Evolutionary conservation across 92 coral and sea anemone genomes (phyloP), one percentile per base, ranked within the genome.

Genomic region (Plumapathes pennacea): DNA sequence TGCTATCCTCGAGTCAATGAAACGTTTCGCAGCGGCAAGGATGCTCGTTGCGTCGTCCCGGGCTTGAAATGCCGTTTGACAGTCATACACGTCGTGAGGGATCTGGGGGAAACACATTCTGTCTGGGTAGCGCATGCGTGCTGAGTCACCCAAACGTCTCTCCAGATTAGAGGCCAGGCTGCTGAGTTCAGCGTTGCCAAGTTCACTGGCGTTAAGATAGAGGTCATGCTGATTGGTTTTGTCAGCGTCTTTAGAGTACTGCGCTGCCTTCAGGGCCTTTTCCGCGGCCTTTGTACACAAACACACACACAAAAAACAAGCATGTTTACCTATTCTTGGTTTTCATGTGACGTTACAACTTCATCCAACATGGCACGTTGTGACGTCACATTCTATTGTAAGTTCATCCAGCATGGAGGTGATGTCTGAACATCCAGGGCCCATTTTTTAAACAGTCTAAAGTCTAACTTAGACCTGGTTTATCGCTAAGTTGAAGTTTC

Each of bases 91-190:
- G 17, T 80, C 88, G 49, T 80, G 73, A 10, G 92, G 92, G 12
- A 85, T 80, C 21, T 5, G 58, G 47, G 84, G 94, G 46, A 20
- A 85, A 20, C 42, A 10, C 36, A 68, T 11, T 9, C 72, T 31
- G 66, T 74, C 88, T 1, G 94, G 94, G 66, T 85, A 85, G 44
- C 94, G 88, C 94, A 85, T 85, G 67, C 78, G 78, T 23, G 86
- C 50, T 3, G 88, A 74, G 51, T 51, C 54, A 17, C 83, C 94
- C 38, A 64, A 45, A 18, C 46, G 83, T 40, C 69, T 4, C 40
- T 69, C 81, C 38, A 85, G 54, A 13, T 52, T 34, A 3, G 21
- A 5, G 5, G 94, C 84, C 27, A 85, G 43, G 2, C 33, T n/a
- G 18, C 47, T 33, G 3, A 85, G 54, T 11, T 60, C 61, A 1